Conservation (phyloP, 2,888 invertebrate genomes). For the Rhyacophila evoluta region DNA sequence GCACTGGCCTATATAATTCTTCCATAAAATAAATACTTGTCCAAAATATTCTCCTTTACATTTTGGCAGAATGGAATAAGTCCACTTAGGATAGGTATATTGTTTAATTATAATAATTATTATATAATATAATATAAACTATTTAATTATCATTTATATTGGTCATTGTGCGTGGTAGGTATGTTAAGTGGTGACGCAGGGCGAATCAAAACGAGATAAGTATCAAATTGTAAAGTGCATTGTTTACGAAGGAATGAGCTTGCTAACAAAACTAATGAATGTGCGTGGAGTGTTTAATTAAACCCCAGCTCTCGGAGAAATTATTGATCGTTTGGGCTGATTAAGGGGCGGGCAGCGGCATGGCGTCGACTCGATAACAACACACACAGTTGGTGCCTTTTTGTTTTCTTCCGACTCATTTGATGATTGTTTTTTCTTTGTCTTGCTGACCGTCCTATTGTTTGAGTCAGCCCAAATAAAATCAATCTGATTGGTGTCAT, state of each 20-base stretch:
- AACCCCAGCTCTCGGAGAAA: background rate
- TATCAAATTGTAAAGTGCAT: constrained; percentile 9
- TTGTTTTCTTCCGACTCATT: background rate
- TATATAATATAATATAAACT: background rate
- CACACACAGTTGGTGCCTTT: background rate
- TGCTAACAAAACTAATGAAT: constrained; percentile 4
- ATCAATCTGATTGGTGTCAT: no score
- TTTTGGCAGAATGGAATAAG: no score
- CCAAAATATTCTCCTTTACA: no score
- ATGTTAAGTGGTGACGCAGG: background rate
- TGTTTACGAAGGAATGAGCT: constrained; percentile 14
- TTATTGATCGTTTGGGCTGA: constrained; percentile 4
- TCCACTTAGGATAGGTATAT: no score
- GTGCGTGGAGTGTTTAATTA: constrained; percentile 14
- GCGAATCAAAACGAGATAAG: background rate
- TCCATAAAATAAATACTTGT: no score
- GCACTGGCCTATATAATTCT: no score
- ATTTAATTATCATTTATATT: background rate
- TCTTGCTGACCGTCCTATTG: background rate
- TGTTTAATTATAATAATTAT: no score
- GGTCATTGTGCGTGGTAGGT: background rate
- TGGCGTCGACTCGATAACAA: background rate
- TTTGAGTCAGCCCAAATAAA: no score
- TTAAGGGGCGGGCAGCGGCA: background rate
- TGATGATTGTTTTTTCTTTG: background rate